Evolutionary conservation across 2,888 invertebrate genomes (phyloP), one percentile per base, ranked within the genome.

Genomic region (Cryptosula pallasiana): DNA sequence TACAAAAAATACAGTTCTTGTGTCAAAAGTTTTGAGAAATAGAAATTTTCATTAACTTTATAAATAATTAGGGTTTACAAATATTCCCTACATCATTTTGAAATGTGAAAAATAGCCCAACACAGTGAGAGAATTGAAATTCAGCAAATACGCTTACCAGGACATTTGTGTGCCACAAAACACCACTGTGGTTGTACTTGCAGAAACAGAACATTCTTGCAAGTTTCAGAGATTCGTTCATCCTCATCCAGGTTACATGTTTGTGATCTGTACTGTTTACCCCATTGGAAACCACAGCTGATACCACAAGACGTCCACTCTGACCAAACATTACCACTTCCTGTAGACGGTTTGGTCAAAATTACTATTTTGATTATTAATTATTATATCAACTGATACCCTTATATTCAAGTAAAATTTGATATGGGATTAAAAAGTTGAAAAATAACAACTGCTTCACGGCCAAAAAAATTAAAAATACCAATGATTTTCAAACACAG

Each of bases 271-370:
- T 63, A 63, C n/a, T 27, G 20, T 27, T 63, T 63, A 34, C 63
- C 63, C 63, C 63, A 63, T n/a, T 63, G 63, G 34, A 25, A 25
- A 63, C 63, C 63, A 34, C 63, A 63, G 27, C 25, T 63, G 32
- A 63, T 63, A 13, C 63, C 63, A 34, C 63, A 63, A 32, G 63
- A 3, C 2, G 63, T 63, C 63, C 63, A 63, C 13, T 63, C 63
- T 29, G 63, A 25, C 63, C 63, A 63, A 13, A 27, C 32, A 16
- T 27, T 63, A 13, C 63, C 63, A 63, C 29, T 63, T 63, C 63
- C 63, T 63, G 55, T 55, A 3, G 9, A 55, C 5, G 5, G 25
- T 55, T 23, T 55, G 25, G 20, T 20, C 9, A 20, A 45, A 20
- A 13, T 45, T 45, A 9, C 9, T 20, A 45, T 45, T 9, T 20